A percentile compares a stretch with the other conserved stretches of the same genome.
phyloP scores from a whole-genome alignment of 2,113 vertebrate genomes.

The Hystrix brachyura region DNA sequence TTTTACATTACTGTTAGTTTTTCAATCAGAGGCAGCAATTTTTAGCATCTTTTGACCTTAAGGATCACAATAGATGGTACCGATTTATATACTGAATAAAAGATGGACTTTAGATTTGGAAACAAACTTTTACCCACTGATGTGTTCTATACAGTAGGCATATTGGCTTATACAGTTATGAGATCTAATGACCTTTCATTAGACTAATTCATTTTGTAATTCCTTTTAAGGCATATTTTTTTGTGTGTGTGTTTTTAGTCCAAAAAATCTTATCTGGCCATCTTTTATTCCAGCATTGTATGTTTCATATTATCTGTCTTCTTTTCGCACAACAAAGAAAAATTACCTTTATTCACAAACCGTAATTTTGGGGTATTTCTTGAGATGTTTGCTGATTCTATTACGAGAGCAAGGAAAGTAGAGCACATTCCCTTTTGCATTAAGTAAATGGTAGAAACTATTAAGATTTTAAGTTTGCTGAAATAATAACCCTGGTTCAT shows the following conservation, averaged over 20 bases:
- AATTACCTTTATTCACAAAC: neutral
- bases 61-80: neutral
- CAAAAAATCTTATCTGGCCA: neutral
- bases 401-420: neutral
- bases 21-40: neutral
- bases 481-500: neutral
- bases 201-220: neutral
- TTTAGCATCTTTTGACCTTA: neutral
- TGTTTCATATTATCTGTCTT: neutral
- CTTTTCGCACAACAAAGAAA: neutral
- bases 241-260: neutral
- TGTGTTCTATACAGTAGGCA: neutral
- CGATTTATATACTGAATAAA: neutral
- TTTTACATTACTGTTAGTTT: neutral
- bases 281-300: neutral
- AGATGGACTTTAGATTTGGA: neutral
- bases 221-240: neutral
- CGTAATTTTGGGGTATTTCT: conserved; percentile 15
- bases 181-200: neutral
- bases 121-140: neutral
- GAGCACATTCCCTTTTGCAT: neutral
- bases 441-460: neutral
- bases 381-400: neutral
- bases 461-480: neutral
- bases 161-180: neutral